A percentile compares a stretch with the other conserved stretches of the same genome.
Evolutionary conservation across 2,888 invertebrate genomes (phyloP).

Genomic region (Tiphia femorata): DNA sequence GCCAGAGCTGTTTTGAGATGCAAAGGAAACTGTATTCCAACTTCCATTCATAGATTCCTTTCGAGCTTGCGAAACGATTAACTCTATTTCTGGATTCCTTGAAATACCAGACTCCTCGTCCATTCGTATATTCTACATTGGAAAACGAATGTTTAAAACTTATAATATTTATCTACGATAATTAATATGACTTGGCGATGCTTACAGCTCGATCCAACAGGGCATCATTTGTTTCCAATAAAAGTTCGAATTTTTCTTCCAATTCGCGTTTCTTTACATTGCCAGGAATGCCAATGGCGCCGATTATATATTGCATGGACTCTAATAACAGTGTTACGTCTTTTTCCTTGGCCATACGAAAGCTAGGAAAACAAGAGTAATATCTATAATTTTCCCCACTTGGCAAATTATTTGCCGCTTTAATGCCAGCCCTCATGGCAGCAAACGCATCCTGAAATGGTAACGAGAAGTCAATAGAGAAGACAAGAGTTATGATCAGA

Average conservation of each 20-base stretch:
- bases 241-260: constrained; percentile 81
- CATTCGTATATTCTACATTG: constrained; percentile 69
- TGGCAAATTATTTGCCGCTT: constrained; percentile 80
- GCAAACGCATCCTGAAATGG: constrained; percentile 76
- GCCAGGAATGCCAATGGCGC: constrained; percentile 72
- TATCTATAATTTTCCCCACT: constrained; percentile 79
- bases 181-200: background rate
- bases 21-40: constrained; percentile 71
- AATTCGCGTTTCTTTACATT: constrained; percentile 72
- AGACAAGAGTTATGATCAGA: background rate
- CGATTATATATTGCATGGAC: constrained; percentile 73
- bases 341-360: constrained; percentile 75
- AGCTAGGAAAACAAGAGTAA: constrained; percentile 83
- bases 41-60: constrained; percentile 71
- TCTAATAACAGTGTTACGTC: constrained; percentile 77
- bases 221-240: constrained; percentile 86
- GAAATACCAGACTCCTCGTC: constrained; percentile 77
- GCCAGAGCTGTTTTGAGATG: background rate
- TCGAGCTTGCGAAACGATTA: constrained; percentile 70
- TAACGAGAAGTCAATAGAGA: background rate
- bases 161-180: background rate
- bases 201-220: constrained; percentile 85
- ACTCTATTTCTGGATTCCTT: constrained; percentile 70
- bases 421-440: constrained; percentile 77
- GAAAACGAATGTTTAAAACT: background rate